Conservation (phyloP, 2,113 vertebrate species). For the Cyanocitta stelleri region DNA sequence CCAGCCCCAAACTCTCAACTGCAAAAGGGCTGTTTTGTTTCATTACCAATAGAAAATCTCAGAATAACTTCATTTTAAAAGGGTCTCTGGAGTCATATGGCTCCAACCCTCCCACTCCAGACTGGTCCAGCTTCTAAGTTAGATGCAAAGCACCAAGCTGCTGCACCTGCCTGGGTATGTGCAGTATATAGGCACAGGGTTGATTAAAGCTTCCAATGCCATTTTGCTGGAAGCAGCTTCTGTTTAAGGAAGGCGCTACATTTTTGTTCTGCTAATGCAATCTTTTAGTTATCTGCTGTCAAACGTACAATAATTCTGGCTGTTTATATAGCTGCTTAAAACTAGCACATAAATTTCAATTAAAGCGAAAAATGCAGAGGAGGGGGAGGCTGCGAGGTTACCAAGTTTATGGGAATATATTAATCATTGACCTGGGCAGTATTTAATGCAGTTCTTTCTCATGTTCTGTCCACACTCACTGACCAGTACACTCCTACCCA, state of each 20-base stretch:
- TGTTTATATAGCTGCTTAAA: constrained; percentile 18
- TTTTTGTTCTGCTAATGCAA: background rate
- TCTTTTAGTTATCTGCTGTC: background rate
- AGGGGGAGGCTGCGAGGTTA: background rate
- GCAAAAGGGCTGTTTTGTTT: background rate
- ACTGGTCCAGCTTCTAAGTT: background rate
- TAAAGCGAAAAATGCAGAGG: constrained; percentile 21
- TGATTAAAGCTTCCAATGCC: background rate
- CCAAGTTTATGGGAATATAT: constrained; percentile 7
- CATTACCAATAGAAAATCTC: background rate
- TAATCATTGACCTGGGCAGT: constrained; percentile 10
- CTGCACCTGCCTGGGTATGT: background rate
- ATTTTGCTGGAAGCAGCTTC: background rate
- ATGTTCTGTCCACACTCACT: background rate
- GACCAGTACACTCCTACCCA: background rate
- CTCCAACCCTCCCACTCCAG: background rate
- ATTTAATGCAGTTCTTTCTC: background rate
- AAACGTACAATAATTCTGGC: background rate
- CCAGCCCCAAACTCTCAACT: background rate
- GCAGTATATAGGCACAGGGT: fast-evolving
- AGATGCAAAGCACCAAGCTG: background rate
- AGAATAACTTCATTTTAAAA: background rate
- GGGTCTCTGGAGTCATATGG: background rate
- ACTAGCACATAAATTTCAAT: constrained; percentile 32
- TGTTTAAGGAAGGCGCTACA: background rate